Evolutionary conservation across 2,797 vertebrate genomes (phyloP).

Genomic region (Anas flavirostris): DNA sequence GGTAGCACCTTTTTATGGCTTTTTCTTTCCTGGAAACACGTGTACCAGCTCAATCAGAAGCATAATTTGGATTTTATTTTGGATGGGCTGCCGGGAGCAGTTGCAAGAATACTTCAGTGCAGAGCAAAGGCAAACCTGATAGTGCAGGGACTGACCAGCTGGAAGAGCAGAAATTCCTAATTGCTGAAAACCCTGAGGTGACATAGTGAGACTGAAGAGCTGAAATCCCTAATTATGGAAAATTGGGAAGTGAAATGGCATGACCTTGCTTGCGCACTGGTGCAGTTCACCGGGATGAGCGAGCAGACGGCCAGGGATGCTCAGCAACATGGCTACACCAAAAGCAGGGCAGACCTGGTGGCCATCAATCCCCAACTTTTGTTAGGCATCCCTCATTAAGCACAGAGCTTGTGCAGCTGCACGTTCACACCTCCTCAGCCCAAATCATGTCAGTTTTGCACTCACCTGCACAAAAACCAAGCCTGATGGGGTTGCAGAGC

Average conservation of each 20-base stretch:
- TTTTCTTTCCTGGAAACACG: not conserved
- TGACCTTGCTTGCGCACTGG: not conserved
- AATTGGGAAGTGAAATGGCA: not conserved
- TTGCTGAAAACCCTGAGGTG: not conserved
- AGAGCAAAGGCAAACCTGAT: not conserved
- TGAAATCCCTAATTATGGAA: not conserved
- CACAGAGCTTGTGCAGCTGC: not conserved
- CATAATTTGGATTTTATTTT: not conserved
- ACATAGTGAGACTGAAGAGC: not conserved
- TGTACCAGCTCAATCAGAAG: fast-evolving
- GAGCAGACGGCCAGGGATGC: not conserved
- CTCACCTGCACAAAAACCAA: not conserved
- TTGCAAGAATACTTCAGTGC: fast-evolving
- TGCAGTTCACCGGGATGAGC: not conserved
- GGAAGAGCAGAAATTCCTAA: not conserved
- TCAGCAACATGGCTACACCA: not conserved
- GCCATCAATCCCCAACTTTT: not conserved
- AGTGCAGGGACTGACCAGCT: not conserved
- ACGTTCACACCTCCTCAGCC: not conserved
- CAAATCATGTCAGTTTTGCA: not conserved
- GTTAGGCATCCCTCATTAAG: constrained; percentile 35
- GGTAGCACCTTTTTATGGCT: not conserved
- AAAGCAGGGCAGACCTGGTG: not conserved
- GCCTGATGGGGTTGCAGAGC: not conserved
- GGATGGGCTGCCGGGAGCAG: not conserved